Evolutionary conservation across 2,888 invertebrate genomes (phyloP), one percentile per base, ranked within the genome.

Genomic region (Andrena praecox): DNA sequence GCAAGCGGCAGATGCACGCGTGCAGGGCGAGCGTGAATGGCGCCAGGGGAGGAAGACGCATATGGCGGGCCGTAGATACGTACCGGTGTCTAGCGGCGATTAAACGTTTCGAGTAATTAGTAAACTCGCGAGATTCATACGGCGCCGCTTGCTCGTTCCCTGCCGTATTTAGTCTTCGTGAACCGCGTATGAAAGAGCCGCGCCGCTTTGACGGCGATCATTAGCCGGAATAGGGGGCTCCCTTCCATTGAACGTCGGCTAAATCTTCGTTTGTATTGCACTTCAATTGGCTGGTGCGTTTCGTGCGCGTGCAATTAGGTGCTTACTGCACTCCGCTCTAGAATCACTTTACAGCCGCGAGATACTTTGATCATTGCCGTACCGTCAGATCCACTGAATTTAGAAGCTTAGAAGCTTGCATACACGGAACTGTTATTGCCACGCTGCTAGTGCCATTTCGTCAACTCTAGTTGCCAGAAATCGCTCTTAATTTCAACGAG

Each of bases 61-160:
- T 78, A 76, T 80, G 80, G 68, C 56, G 12, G 78, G 27, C 50
- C 75, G 77, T 62, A 80, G 86, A 87, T 86, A 42, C 1, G 42
- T 16, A 80, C 62, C 88, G 56, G 48, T 71, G 56, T 70, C 74
- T 74, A 59, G 59, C 74, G 42, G 56, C 82, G 85, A 82, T 86
- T 88, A 72, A 80, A 80, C 82, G 80, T 86, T 85, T 87, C 82
- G 64, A 85, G 80, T 78, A 85, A 88, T 89, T 82, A 77, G 75
- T 33, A 50, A 78, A 29, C 66, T 66, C 29, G 20, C 16, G 33
- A 31, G 27, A 60, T 31, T 52, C 48, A 20, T 33, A 20, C 20
- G 8, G 8, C 20, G 54, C 42, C 42, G 42, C 5, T 12, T 5
- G 16, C 27, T 29, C 64, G 50, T 60, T 60, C n/a, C 24, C 31